A percentile compares a stretch with the other conserved stretches of the same genome.
phyloP scores from a whole-genome alignment of 92 coral and sea anemone species.

The Palythoa grandis region DNA sequence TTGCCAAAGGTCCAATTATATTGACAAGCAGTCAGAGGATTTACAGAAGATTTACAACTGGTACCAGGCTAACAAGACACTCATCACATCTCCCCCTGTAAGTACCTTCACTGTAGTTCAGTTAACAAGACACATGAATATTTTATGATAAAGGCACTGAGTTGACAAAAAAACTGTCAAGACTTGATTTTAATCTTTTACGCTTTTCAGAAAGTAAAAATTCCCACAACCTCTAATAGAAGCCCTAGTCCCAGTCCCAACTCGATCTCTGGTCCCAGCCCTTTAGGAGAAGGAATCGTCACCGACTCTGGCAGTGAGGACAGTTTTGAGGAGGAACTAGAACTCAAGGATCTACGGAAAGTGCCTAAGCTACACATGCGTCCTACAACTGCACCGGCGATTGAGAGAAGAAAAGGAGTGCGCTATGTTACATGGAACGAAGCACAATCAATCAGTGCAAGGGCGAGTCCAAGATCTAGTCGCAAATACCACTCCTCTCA shows the following conservation, averaged over 20 bases:
- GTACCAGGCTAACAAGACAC: conserved; percentile 89
- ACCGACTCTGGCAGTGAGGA: conserved; percentile 50
- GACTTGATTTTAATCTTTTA: no score
- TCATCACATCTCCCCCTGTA: conserved; percentile 89
- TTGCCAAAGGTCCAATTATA: conserved; percentile 72
- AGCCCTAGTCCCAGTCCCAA: no score
- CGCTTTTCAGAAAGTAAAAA: no score
- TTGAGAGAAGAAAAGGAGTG: conserved; percentile 69
- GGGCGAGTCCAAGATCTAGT: conserved; percentile 65
- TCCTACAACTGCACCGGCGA: conserved; percentile 91
- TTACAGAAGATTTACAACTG: conserved; percentile 89
- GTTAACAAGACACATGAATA: no score
- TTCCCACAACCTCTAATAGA: no score
- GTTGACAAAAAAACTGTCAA: no score
- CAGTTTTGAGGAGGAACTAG: conserved; percentile 50
- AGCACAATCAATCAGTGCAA: conserved; percentile 63
- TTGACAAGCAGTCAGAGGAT: conserved; percentile 93
- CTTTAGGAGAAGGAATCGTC: not conserved
- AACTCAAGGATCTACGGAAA: conserved; percentile 55
- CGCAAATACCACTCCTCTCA: conserved; percentile 2
- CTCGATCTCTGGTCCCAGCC: not conserved
- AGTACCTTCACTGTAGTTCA: conserved; percentile 36
- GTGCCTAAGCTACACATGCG: conserved; percentile 91
- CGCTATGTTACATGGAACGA: conserved; percentile 95
- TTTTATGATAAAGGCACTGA: no score